Evolutionary conservation across 2,888 invertebrate genomes (phyloP), one percentile per base, ranked within the genome.

Genomic region (Neoaliturus tenellus): DNA sequence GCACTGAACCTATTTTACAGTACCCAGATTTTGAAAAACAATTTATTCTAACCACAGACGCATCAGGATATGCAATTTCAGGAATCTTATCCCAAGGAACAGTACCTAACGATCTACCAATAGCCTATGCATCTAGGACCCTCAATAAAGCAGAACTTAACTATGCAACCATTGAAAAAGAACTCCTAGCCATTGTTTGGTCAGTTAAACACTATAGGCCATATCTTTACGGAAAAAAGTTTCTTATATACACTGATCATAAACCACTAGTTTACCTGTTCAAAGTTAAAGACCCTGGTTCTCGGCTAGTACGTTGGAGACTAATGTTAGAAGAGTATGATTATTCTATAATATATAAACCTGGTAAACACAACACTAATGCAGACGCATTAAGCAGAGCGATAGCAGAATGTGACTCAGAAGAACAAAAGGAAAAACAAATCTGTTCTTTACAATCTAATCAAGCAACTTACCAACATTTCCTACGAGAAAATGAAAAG

Each of bases 381-480:
- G 69, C 69, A 1, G 69, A 69, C 35, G 35, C 33, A 6, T 35
- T 69, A 10, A n/a, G n/a, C n/a, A n/a, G n/a, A n/a, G n/a, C n/a
- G n/a, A n/a, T n/a, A n/a, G n/a, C n/a, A 44, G 14, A 44, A 55
- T 6, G 17, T 10, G 17, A 20, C 55, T 20, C 23, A 55, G 6
- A 39, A 12, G 12, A 12, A 39, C 39, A 39, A 39, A n/a, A 5
- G 39, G 39, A 39, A 39, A 5, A 39, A 5, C 39, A 39, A 39
- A 39, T 39, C 12, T 8, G 12, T 12, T 39, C 39, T 8, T 12
- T 39, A 8, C 39, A 90, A 90, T 0, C 89, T 89, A 0, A 89
- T 90, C 81, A 90, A 90, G 85, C n/a, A 86, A 55, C 55, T 17
- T 55, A 55, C 17, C 20, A 55, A 17, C 8, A 55, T 23, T 55